Evolutionary conservation across 2,888 invertebrate genomes (phyloP), one percentile per base, ranked within the genome.

Genomic region (Hypercompe scribonia): DNA sequence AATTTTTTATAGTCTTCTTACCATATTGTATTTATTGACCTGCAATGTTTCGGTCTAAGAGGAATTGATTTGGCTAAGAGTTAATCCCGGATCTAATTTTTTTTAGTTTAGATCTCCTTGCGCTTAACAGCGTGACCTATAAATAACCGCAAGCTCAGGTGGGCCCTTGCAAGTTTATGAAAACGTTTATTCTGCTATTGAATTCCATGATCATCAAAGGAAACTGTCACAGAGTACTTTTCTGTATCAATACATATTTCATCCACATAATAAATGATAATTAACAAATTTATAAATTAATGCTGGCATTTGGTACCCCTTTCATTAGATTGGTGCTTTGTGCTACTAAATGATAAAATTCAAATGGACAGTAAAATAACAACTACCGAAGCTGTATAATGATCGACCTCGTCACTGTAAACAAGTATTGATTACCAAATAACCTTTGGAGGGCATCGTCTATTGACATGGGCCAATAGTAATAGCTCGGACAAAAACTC

Each of bases 381-480:
- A 31, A 61, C 61, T 61, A 61, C 58, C 15, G 31, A 31, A 61
- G 61, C 31, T 7, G 31, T 31, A 61, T 8, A 61, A 61, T 61
- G 31, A 31, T 4, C 61, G 61, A 15, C 31, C 61, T 61, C 31
- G 61, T 61, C 8, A 18, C 31, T 31, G 31, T 61, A 61, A 61
- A 61, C 61, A 61, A 31, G 31, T 61, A 61, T 31, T 61, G 61
- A 61, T 61, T 61, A 61, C 61, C 61, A 61, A 61, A 61, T 31
- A 61, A 61, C 61, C 18, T 31, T 61, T 61, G 61, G 18, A 61
- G 61, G 61, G 61, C 61, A 61, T 18, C 61, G 31, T 31, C 1
- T 61, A 61, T 61, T 61, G 31, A 61, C 61, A 61, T 61, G 28
- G 31, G 58, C 61, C 61, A 61, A 61, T 61, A 61, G 61, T 61